These are phyloP conservation scores for Dolomedes plantarius DNA, from an alignment of 2,888 invertebrate species.

Conservation along the genomic window DNA sequence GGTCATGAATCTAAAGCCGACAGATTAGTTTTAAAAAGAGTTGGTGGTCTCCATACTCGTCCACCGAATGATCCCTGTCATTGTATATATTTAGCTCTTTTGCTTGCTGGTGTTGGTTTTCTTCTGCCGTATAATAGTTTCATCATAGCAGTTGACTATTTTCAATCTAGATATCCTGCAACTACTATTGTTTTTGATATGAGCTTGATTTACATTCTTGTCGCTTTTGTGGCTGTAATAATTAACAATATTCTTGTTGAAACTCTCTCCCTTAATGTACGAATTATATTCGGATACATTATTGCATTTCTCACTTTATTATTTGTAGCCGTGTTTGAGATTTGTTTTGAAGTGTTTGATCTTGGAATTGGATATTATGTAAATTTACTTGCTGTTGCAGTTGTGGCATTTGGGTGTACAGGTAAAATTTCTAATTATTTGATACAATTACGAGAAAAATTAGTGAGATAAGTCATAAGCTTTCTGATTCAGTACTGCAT, in stretches of 20 bases:
- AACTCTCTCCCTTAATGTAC: conserved; percentile 86
- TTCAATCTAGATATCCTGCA: conserved; percentile 88
- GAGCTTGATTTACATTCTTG: conserved; percentile 93
- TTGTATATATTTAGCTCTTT: conserved; percentile 84
- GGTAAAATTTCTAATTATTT: conserved; percentile 77
- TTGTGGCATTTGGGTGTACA: conserved; percentile 92
- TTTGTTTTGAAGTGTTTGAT: conserved; percentile 90
- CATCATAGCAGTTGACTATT: conserved; percentile 95
- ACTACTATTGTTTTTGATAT: conserved; percentile 93
- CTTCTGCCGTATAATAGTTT: conserved; percentile 95
- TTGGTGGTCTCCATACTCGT: conserved; percentile 25
- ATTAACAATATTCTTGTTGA: conserved; percentile 90
- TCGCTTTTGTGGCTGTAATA: conserved; percentile 90
- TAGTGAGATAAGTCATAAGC: too few relatives aligned
- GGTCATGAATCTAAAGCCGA: conserved; percentile 48
- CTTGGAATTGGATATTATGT: conserved; percentile 87
- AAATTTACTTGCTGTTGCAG: conserved; percentile 88
- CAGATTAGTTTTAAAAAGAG: conserved; percentile 22
- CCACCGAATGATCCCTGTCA: conserved; percentile 79
- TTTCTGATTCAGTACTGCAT: too few relatives aligned
- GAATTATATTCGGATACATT: conserved; percentile 92
- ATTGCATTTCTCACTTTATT: conserved; percentile 88
- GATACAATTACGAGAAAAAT: too few relatives aligned
- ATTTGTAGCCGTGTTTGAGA: conserved; percentile 89
- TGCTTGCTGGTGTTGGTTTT: conserved; percentile 92